Evolutionary conservation across 2,888 invertebrate species (phyloP).

Genomic region (Pandemis corylana): DNA sequence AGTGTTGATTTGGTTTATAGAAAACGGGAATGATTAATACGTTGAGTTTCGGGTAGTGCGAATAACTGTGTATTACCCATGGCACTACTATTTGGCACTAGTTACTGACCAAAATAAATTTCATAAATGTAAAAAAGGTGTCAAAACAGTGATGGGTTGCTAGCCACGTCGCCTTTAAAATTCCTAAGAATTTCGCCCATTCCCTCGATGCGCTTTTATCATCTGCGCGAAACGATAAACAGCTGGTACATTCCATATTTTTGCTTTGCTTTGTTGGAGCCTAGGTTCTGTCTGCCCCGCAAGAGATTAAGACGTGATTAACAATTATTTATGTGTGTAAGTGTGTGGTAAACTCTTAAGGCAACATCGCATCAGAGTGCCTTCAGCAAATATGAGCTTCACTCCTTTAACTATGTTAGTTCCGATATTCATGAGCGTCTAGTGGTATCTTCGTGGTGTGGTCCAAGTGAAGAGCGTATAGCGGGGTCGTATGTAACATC

Average conservation of each 20-base stretch:
- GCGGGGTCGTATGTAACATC: background rate
- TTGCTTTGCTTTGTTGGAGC: no score
- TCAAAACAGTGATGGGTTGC: no score
- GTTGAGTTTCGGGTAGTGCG: constrained; percentile 1
- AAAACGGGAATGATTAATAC: constrained; percentile 20
- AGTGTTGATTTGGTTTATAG: constrained; percentile 28
- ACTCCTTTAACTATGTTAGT: constrained; percentile 40
- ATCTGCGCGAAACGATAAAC: no score
- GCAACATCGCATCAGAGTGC: constrained; percentile 18
- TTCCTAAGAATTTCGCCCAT: no score
- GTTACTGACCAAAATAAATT: no score
- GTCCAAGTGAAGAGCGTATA: background rate
- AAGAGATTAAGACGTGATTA: background rate
- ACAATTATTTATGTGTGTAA: background rate
- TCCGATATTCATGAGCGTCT: constrained; percentile 37
- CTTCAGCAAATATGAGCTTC: constrained; percentile 40
- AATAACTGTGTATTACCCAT: background rate
- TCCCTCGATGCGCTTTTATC: no score
- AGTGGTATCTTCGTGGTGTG: constrained; percentile 18
- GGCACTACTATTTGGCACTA: no score
- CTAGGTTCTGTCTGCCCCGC: no score
- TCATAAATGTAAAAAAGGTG: no score
- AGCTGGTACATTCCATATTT: no score
- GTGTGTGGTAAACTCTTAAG: constrained; percentile 10
- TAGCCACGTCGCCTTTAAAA: no score